Evolutionary conservation across 2,797 vertebrate genomes (phyloP).

Genomic region (Sardinella longiceps): DNA sequence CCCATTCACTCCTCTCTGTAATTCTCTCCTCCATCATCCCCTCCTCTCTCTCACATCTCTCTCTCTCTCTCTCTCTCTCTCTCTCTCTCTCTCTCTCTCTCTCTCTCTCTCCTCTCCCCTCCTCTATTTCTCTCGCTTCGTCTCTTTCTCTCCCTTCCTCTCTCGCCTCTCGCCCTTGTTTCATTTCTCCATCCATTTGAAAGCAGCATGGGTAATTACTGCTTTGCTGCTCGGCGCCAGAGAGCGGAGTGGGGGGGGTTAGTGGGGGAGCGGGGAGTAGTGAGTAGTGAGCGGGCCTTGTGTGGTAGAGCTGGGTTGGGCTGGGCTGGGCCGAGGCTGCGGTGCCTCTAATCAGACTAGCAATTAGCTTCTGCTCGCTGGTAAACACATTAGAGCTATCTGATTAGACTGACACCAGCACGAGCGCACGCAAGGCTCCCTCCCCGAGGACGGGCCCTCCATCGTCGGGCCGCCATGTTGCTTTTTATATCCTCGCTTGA

Average conservation of each 20-base stretch:
- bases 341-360: conserved; percentile 56
- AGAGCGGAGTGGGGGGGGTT: not conserved
- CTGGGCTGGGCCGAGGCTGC: not conserved
- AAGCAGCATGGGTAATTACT: conserved; percentile 10
- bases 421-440: not conserved
- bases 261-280: too few relatives aligned
- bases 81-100: not conserved
- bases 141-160: not conserved
- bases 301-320: not conserved
- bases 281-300: too few relatives aligned
- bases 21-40: not conserved
- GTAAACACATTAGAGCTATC: conserved; percentile 64
- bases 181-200: not conserved
- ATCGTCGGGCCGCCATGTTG: not conserved
- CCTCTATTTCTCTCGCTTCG: not conserved
- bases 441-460: not conserved
- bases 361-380: conserved; percentile 55
- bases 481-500: not conserved
- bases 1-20: not conserved
- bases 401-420: conserved; percentile 56
- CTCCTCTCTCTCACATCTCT: not conserved
- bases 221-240: not conserved
- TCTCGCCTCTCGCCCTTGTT: not conserved
- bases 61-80: not conserved
- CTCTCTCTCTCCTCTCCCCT: not conserved